These are phyloP conservation scores for Saimiri boliviensis DNA, from an alignment of 2,113 vertebrate genomes.

Conservation along the genomic window DNA sequence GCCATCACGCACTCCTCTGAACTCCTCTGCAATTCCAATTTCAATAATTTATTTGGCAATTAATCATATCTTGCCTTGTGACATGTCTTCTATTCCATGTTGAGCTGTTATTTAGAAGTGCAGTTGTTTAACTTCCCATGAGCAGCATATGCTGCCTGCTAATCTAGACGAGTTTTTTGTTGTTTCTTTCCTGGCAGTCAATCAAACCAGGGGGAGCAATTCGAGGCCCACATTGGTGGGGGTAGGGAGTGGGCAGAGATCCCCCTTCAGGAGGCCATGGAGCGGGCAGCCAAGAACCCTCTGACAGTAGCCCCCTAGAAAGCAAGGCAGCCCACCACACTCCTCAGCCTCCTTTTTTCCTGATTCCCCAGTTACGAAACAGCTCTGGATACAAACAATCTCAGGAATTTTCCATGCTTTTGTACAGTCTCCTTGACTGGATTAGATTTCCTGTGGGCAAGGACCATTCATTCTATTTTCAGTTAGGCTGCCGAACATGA, in stretches of 20 bases:
- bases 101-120: constrained; percentile 60
- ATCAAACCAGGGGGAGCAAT: constrained; percentile 9
- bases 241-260: background rate
- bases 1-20: background rate
- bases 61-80: constrained; percentile 70
- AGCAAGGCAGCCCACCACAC: background rate
- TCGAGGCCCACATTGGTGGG: background rate
- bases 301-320: background rate
- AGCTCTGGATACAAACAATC: background rate
- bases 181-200: constrained; percentile 35
- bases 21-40: constrained; percentile 61
- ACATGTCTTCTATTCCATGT: constrained; percentile 38
- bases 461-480: constrained; percentile 5
- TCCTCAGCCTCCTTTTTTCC: background rate
- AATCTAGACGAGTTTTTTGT: constrained; percentile 1
- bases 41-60: constrained; percentile 71
- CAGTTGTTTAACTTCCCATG: constrained; percentile 65
- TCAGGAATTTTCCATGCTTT: constrained; percentile 53
- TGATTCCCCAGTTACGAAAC: background rate
- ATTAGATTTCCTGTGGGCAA: constrained; percentile 29
- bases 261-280: background rate
- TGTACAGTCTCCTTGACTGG: background rate
- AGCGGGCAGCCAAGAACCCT: background rate
- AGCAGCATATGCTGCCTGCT: constrained; percentile 51
- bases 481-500: background rate